phyloP scores from a whole-genome alignment of 1,140 invertebrate species.

The Copidosoma floridanum region DNA sequence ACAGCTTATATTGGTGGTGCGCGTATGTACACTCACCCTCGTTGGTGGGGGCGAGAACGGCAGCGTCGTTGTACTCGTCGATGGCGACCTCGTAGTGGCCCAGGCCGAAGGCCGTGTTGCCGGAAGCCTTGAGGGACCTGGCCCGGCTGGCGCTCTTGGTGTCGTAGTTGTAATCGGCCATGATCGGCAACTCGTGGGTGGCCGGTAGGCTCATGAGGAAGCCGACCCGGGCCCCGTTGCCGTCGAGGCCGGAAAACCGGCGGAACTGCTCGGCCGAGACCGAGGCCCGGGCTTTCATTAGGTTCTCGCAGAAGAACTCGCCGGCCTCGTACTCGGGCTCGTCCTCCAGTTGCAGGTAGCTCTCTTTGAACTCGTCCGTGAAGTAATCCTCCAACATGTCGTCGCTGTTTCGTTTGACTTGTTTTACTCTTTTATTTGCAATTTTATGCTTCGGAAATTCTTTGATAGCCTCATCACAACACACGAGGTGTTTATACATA shows the following conservation, averaged over 20 bases:
- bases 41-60: conserved; percentile 63
- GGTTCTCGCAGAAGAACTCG: conserved; percentile 45
- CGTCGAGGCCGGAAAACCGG: conserved; percentile 36
- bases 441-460: no score
- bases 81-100: conserved; percentile 75
- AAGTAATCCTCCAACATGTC: background rate
- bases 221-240: conserved; percentile 38
- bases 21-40: conserved; percentile 61
- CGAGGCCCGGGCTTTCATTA: conserved; percentile 37
- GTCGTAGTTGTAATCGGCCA: conserved; percentile 37
- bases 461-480: no score
- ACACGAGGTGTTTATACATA: no score
- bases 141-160: conserved; percentile 67
- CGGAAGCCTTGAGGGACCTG: conserved; percentile 67
- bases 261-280: conserved; percentile 37
- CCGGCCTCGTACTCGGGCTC: conserved; percentile 36
- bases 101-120: conserved; percentile 76
- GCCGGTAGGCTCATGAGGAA: conserved; percentile 46
- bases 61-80: conserved; percentile 71
- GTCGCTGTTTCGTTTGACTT: conserved; percentile 12
- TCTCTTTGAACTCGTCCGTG: background rate
- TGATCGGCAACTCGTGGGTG: conserved; percentile 37
- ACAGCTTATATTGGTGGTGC: background rate
- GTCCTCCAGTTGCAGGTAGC: conserved; percentile 29
- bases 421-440: no score